Evolutionary conservation across 2,113 vertebrate genomes (phyloP).

Genomic region (Aplodontia rufa): DNA sequence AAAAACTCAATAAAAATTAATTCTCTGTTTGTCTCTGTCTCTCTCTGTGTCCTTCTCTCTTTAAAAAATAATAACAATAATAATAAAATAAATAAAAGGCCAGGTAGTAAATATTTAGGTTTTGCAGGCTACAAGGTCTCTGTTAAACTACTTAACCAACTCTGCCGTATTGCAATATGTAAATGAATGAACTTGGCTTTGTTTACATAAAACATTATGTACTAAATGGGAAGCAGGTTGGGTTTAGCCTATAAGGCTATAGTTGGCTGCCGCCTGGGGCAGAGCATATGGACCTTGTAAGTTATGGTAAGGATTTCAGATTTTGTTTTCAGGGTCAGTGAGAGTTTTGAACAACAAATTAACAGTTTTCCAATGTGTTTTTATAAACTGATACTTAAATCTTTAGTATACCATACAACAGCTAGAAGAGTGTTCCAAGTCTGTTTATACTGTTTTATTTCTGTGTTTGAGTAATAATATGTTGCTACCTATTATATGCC

Average conservation of each 20-base stretch:
- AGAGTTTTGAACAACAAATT: slow-evolving; percentile 40
- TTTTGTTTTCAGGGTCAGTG: background rate
- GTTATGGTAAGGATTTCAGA: background rate
- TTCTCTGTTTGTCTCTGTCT: too few species aligned
- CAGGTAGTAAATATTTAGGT: background rate
- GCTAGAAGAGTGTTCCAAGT: background rate
- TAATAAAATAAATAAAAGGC: background rate
- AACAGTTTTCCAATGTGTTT: background rate
- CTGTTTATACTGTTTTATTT: slow-evolving; percentile 14
- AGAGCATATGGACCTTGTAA: background rate
- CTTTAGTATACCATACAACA: background rate
- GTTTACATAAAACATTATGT: background rate
- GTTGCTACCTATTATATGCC: background rate
- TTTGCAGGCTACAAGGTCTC: background rate
- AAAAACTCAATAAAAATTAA: too few species aligned
- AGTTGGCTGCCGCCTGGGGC: background rate
- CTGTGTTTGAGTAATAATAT: slow-evolving; percentile 24
- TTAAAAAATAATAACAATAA: too few species aligned
- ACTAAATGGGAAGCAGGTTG: background rate
- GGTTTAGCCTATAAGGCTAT: background rate
- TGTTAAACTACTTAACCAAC: background rate
- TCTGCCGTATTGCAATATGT: background rate
- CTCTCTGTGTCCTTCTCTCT: too few species aligned
- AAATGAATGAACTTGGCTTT: background rate
- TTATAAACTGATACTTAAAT: background rate